Evolutionary conservation across 2,797 vertebrate species (phyloP).

Genomic region (Lepilemur ruficaudatus): DNA sequence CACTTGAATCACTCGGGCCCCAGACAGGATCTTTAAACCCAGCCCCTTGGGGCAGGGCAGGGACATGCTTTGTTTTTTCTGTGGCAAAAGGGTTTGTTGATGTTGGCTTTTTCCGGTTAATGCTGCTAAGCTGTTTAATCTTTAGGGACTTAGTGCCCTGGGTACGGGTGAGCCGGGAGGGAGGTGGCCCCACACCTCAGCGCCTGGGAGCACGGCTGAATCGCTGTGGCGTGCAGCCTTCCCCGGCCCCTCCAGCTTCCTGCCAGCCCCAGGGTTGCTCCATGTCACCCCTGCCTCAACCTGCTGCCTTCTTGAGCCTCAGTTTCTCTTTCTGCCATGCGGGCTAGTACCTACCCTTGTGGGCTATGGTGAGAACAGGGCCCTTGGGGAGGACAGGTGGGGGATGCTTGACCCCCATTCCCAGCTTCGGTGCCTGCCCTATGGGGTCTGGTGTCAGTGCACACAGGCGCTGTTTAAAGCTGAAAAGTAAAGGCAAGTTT

Average conservation of each 20-base stretch:
- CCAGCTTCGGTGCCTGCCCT: fast-evolving
- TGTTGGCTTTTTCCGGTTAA: conserved; percentile 40
- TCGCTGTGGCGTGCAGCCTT: too few relatives aligned
- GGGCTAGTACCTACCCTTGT: neutral
- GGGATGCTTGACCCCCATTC: neutral
- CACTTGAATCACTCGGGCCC: neutral
- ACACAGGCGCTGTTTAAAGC: neutral
- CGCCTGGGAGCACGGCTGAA: neutral
- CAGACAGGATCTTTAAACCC: neutral
- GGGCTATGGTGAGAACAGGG: neutral
- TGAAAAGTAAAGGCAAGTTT: neutral
- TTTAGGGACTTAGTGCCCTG: conserved; percentile 69
- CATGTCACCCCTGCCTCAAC: neutral
- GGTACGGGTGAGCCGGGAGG: neutral
- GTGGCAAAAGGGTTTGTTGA: neutral
- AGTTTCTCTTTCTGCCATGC: conserved; percentile 18
- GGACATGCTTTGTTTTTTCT: neutral
- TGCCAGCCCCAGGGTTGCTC: fast-evolving
- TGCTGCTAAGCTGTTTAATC: conserved; percentile 72
- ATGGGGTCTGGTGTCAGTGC: neutral
- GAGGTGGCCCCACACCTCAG: neutral
- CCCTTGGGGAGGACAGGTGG: too few relatives aligned
- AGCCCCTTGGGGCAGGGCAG: neutral
- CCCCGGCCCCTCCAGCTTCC: neutral
- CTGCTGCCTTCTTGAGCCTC: conserved; percentile 3